Conservation (phyloP, 1,140 invertebrate species). For the Bombus soroeensis region DNA sequence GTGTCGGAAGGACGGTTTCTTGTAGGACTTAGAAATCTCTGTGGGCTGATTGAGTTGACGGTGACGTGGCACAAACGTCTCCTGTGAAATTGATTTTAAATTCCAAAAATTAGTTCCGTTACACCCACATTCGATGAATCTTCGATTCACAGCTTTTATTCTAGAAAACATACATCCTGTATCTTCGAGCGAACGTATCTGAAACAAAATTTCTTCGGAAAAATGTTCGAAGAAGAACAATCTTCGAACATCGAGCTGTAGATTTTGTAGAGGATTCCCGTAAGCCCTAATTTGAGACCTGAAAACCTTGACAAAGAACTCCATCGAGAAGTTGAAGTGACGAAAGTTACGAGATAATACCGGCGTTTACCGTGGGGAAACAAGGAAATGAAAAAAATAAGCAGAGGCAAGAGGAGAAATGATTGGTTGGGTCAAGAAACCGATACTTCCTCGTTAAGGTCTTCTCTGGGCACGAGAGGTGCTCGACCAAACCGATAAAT, state of each 20-base stretch:
- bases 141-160: neutral
- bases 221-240: neutral
- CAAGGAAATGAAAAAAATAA: neutral
- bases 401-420: neutral
- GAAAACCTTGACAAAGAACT: neutral
- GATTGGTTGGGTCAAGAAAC: slow-evolving; percentile 49
- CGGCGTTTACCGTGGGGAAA: neutral
- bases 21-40: neutral
- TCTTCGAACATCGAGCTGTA: neutral
- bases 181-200: neutral
- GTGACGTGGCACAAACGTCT: slow-evolving; percentile 19
- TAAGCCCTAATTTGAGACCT: neutral
- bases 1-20: neutral
- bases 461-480: slow-evolving; percentile 10
- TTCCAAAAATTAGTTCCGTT: slow-evolving; percentile 39
- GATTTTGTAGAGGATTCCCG: too few relatives aligned
- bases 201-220: neutral
- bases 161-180: neutral
- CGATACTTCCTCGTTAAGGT: slow-evolving; percentile 71
- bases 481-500: slow-evolving; percentile 67
- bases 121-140: slow-evolving; percentile 4
- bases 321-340: neutral
- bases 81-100: slow-evolving; percentile 40
- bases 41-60: neutral
- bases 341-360: slow-evolving; percentile 20